Base-by-base conservation (phyloP, 2,113 vertebrate genomes). In the Mus pahari region DNA sequence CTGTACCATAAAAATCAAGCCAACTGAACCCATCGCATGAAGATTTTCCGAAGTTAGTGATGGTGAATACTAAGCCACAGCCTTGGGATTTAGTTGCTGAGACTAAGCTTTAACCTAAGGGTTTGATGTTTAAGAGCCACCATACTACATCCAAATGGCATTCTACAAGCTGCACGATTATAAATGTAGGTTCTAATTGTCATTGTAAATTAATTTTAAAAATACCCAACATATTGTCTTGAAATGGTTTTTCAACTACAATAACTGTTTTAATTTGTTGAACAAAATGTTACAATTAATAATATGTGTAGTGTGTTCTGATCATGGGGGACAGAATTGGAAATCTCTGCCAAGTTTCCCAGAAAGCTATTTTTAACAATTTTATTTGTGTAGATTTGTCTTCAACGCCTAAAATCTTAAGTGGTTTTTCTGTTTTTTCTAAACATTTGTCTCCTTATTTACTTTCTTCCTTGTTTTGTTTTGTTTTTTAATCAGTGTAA, bases 151-250 rank as follows among this genome's bases (percentile, higher is more conserved):
- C 62, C 89, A 90, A 97, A 90, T 95, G 75, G 42, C 50, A 97
- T 88, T 97, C 95, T 89, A 28, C 17, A 93, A 92, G 74, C 77
- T 86, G 60, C 8, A n/a, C 2, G 0, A 91, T 93, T 92, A 94
- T 92, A 94, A 97, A 58, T 92, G 26, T 89, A 28, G 33, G 17
- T 74, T 92, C 31, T 62, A 77, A 91, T 62, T 97, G 62, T 83
- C 86, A 91, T 83, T 97, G 55, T 92, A 92, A 91, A 86, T 91
- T 62, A 95, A 95, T n/a, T n/a, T n/a, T n/a, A 94, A 86, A 97
- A 82, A 48, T 77, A 94, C 94, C 89, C 86, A 94, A 93, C 53
- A 93, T 77, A 89, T 48, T 93, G 81, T 66, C 20, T 74, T 89
- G 45, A 73, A 86, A 94, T 95, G 90, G 90, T 31, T 95, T 97